A percentile compares a stretch with the other conserved stretches of the same genome.
Evolutionary conservation across 2,888 invertebrate genomes (phyloP).

Genomic region (Sipha maydis): DNA sequence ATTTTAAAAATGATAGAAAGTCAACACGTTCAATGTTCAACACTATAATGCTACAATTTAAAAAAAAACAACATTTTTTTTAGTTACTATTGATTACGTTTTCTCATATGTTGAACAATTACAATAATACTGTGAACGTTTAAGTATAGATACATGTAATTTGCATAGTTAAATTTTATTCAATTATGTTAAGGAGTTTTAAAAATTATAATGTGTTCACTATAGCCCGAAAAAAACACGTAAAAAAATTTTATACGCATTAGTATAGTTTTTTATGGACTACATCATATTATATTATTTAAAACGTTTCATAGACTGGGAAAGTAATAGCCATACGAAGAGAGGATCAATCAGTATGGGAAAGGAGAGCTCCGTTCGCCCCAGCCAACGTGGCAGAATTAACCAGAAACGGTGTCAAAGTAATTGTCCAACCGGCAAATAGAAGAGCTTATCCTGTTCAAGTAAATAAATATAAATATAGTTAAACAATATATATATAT

Average conservation of each 20-base stretch:
- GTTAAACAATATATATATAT: background rate
- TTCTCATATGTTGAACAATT: background rate
- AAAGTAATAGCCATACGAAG: constrained; percentile 86
- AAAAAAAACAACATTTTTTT: too few relatives aligned
- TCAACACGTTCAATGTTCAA: background rate
- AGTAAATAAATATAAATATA: constrained; percentile 68
- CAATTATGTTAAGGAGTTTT: constrained; percentile 46
- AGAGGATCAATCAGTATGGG: constrained; percentile 96
- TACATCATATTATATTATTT: background rate
- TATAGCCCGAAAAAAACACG: constrained; percentile 19
- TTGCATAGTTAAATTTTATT: background rate
- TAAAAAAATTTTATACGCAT: background rate
- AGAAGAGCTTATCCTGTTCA: constrained; percentile 97
- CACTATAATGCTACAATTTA: background rate
- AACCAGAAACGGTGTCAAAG: constrained; percentile 87
- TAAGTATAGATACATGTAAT: background rate
- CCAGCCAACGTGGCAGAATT: constrained; percentile 91
- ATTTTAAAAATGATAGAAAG: background rate
- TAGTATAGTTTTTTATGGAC: background rate
- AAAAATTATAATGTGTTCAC: constrained; percentile 3
- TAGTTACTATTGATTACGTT: background rate
- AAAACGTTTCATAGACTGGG: constrained; percentile 67
- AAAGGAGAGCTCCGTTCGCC: constrained; percentile 92
- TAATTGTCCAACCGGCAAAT: constrained; percentile 98
- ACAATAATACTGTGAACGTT: background rate